Evolutionary conservation across 1,140 invertebrate species (phyloP), one percentile per base, ranked within the genome.

Genomic region (Alviniconcha marisindica): DNA sequence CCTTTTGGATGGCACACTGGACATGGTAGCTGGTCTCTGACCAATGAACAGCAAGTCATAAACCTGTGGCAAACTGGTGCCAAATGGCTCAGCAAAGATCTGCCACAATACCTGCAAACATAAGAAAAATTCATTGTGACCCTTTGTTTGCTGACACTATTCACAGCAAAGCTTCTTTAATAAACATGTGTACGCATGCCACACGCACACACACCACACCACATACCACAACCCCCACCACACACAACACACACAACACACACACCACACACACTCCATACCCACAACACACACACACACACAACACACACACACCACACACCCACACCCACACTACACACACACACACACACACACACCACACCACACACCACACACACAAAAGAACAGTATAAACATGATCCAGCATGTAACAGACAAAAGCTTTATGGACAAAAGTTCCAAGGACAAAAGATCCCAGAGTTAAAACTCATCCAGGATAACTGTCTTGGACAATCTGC

Each of bases 101-200:
- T 91, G 88, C 91, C 91, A 92, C 21, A 87, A 73, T n/a, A 90
- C 88, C 90, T 91, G 77, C 77, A 56, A 76, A 81, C 54, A 76
- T 48, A 48, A 48, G 18, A 48, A 48, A 48, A 10, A 48, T n/a
- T n/a, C n/a, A n/a, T n/a, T n/a, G n/a, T n/a, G n/a, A n/a, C n/a
- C n/a, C n/a, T n/a, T n/a, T n/a, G n/a, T n/a, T n/a, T n/a, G n/a
- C n/a, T n/a, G n/a, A n/a, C n/a, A n/a, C n/a, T n/a, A n/a, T n/a
- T n/a, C 12, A 24, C 51, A 54, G 51, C 51, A 54, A 54, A 54
- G 12, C 12, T 24, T 24, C 10, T 12, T 54, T 12, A 54, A 14
- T 54, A 54, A 54, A 54, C 12, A 54, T 24, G 10, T 24, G 10
- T 14, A n/a, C n/a, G 10, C 51, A 14, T 12, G 10, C n/a, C 24